These are phyloP conservation scores for Sebastiscus albofasciatus DNA, from an alignment of 2,797 vertebrate genomes.

Conservation along the genomic window DNA sequence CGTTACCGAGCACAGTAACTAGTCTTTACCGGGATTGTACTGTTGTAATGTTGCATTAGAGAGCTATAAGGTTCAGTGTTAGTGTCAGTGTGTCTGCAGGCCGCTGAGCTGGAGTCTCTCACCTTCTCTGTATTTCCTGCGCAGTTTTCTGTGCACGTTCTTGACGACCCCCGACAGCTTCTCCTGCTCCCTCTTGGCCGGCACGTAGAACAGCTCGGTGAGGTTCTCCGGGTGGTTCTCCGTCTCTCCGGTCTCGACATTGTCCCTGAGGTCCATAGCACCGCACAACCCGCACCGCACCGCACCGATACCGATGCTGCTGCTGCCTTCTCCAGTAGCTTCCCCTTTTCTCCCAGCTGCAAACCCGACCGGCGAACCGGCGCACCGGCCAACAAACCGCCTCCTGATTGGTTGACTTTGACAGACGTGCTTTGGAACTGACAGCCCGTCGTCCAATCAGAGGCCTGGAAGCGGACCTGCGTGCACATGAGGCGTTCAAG, in stretches of 20 bases:
- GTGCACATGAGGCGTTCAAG: slow-evolving; percentile 11
- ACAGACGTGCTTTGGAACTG: slow-evolving; percentile 42
- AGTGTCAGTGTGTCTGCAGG: too few species aligned
- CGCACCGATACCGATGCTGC: background rate
- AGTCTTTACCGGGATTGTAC: background rate
- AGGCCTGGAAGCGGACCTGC: background rate
- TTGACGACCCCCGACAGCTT: slow-evolving; percentile 95
- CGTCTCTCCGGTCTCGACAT: slow-evolving; percentile 73
- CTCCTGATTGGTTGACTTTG: slow-evolving; percentile 56
- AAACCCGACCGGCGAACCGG: slow-evolving; percentile 68
- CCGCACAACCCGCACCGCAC: background rate
- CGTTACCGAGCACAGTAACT: background rate
- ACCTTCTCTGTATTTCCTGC: slow-evolving; percentile 96
- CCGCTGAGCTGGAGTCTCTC: too few species aligned
- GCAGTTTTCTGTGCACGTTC: slow-evolving; percentile 94
- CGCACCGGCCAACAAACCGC: slow-evolving; percentile 66
- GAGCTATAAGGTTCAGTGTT: too few species aligned
- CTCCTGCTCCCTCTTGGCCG: slow-evolving; percentile 88
- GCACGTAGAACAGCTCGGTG: slow-evolving; percentile 42
- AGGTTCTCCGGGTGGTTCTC: slow-evolving; percentile 53
- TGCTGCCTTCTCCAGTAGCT: slow-evolving; percentile 50
- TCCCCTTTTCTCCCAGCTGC: slow-evolving; percentile 50
- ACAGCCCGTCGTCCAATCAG: slow-evolving; percentile 69
- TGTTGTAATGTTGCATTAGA: too few species aligned
- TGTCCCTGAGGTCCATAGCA: slow-evolving; percentile 80